These are phyloP conservation scores for Varanus salvator DNA, from an alignment of 2,113 vertebrate species.

Conservation along the genomic window DNA sequence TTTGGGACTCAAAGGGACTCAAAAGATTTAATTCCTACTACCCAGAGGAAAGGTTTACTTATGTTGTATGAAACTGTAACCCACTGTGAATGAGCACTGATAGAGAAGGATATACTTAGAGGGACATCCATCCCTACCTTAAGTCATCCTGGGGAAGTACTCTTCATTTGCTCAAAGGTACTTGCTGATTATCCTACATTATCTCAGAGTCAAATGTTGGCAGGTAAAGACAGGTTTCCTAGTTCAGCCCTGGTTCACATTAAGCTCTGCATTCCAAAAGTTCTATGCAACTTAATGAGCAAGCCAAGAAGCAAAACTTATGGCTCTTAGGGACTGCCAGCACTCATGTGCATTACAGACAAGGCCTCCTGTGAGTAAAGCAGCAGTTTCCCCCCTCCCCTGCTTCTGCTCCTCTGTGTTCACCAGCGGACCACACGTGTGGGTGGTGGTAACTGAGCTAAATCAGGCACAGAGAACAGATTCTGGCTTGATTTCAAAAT, in stretches of 20 bases:
- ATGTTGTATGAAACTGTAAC: neutral
- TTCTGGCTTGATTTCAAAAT: neutral
- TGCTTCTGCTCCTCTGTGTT: neutral
- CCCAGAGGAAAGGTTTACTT: too few species aligned
- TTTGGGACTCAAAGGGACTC: neutral
- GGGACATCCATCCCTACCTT: neutral
- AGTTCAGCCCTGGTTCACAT: neutral
- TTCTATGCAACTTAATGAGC: too few species aligned
- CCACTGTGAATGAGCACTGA: neutral
- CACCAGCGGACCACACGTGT: neutral
- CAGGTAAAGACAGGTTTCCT: neutral
- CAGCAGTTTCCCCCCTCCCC: too few species aligned
- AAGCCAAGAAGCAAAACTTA: neutral
- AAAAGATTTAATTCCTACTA: neutral
- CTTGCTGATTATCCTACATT: neutral
- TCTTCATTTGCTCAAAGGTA: neutral
- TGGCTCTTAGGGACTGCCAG: neutral
- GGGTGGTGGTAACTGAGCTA: neutral
- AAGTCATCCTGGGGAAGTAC: neutral
- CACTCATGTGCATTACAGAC: too few species aligned
- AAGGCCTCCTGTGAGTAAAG: neutral
- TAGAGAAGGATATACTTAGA: neutral
- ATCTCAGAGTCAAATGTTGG: neutral
- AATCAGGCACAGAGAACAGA: neutral
- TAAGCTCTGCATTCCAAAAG: neutral